Evolutionary conservation across 2,797 vertebrate species (phyloP).

Genomic region (Macropodus opercularis): DNA sequence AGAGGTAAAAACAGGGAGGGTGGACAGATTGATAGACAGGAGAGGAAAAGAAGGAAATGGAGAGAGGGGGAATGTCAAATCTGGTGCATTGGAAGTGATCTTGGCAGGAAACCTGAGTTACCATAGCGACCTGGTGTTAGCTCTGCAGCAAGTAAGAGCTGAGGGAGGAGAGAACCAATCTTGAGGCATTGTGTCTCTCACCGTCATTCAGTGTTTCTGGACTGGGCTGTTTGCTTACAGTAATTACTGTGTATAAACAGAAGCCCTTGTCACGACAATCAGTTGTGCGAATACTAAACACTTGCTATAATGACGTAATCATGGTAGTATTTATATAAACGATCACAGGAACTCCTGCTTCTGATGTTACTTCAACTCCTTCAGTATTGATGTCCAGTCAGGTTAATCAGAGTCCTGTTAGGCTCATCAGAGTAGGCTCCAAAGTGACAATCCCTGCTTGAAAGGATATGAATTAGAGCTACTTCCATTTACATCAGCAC

Average conservation of each 20-base stretch:
- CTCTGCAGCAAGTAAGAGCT: slow-evolving; percentile 54
- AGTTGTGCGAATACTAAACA: slow-evolving; percentile 1
- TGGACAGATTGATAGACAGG: slow-evolving; percentile 44
- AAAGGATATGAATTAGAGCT: slow-evolving; percentile 54
- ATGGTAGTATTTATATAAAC: slow-evolving; percentile 14
- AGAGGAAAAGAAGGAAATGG: slow-evolving; percentile 52
- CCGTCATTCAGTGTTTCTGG: slow-evolving; percentile 21
- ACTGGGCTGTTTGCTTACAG: slow-evolving; percentile 1
- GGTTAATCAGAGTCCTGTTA: slow-evolving; percentile 54
- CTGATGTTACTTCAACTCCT: slow-evolving; percentile 12
- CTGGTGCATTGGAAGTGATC: slow-evolving; percentile 68
- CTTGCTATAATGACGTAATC: slow-evolving; percentile 12
- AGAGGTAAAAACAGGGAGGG: slow-evolving; percentile 30
- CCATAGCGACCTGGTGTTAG: slow-evolving; percentile 77
- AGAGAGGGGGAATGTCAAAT: slow-evolving; percentile 65
- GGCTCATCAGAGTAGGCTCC: slow-evolving; percentile 36
- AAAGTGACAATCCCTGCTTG: slow-evolving; percentile 35
- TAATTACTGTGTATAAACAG: background rate
- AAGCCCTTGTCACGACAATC: background rate
- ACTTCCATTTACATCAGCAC: slow-evolving; percentile 49
- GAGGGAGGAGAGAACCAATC: slow-evolving; percentile 44
- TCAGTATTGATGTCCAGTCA: slow-evolving; percentile 35
- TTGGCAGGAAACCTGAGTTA: slow-evolving; percentile 75
- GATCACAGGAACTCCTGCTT: slow-evolving; percentile 13
- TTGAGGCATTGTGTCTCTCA: slow-evolving; percentile 56